Percentiles rank a stretch among this genome's conserved stretches.
These are phyloP conservation scores for Archegozetes longisetosus DNA, from an alignment of 1,140 invertebrate genomes.

Conservation along the genomic window DNA sequence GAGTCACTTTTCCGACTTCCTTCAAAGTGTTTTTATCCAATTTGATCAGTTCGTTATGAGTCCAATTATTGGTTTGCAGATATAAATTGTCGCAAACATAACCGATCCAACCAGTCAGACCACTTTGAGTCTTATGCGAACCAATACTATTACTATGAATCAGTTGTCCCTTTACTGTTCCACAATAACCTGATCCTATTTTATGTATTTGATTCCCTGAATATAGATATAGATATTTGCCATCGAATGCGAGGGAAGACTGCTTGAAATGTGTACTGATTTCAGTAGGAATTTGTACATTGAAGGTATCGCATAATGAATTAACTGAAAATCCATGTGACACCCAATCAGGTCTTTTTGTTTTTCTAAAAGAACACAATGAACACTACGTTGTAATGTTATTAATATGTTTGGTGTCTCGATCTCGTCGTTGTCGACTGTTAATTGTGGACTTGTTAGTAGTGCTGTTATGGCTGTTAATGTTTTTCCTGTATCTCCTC, in stretches of 20 bases:
- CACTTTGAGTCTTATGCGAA: background rate
- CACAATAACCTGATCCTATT: conserved; percentile 79
- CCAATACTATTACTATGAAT: background rate
- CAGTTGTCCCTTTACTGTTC: conserved; percentile 51
- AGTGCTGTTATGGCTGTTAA: conserved; percentile 67
- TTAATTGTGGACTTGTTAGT: conserved; percentile 56
- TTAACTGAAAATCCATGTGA: conserved; percentile 63
- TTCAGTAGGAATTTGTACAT: conserved; percentile 32
- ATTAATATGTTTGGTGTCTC: conserved; percentile 45
- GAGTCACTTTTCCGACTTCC: conserved; percentile 31
- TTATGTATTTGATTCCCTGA: conserved; percentile 62
- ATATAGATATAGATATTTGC: conserved; percentile 67
- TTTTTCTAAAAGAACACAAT: conserved; percentile 70
- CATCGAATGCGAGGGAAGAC: conserved; percentile 55
- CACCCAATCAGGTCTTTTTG: conserved; percentile 67
- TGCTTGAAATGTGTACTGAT: conserved; percentile 1
- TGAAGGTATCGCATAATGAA: conserved; percentile 54
- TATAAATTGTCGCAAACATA: conserved; percentile 39
- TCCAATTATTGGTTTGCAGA: conserved; percentile 29
- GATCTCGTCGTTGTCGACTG: conserved; percentile 12
- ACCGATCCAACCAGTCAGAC: conserved; percentile 27
- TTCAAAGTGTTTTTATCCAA: conserved; percentile 33
- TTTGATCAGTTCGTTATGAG: conserved; percentile 28
- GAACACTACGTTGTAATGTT: conserved; percentile 70
- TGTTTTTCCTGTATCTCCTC: conserved; percentile 81